Evolutionary conservation across 2,797 vertebrate genomes (phyloP), one percentile per base, ranked within the genome.

Genomic region (Euphonia xanthogaster): DNA sequence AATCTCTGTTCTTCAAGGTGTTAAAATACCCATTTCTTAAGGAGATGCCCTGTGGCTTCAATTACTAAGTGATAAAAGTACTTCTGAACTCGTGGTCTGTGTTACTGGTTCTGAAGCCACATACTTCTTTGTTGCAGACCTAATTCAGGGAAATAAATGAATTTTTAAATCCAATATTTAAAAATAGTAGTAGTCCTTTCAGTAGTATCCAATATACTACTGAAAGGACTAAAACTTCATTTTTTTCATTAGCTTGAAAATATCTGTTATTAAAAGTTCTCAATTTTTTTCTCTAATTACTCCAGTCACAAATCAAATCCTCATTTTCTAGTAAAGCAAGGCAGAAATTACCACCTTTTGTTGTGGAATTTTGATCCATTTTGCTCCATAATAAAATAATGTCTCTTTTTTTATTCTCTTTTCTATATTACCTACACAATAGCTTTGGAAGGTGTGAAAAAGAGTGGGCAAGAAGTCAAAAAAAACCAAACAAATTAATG

Each of bases 401-500:
- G 22, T 4, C 17, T 20, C 6, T 42, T 31, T 31, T 75, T 31
- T 33, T 9, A 9, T n/a, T 80, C 18, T 87, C 31, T 66, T 71
- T 63, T 80, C 37, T 50, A 2, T 12, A 45, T 86, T 71, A 67
- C 15, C 35, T 58, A 25, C 6, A 3, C 10, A 86, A 33, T 10
- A 66, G 7, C 17, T 68, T 68, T 37, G 10, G 22, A 60, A 70
- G 24, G 47, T 14, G 10, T 14, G 27, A 33, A 31, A 73, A 44
- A 65, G 5, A 33, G 13, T 0, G 0, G n/a, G 7, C 2, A 78
- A 57, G 25, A 33, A 60, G 23, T 51, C 5, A n/a, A 35, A 16
- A 8, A 23, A 58, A 27, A 37, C 10, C 24, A 27, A 37, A 18
- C 23, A 37, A 37, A 6, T 42, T 31, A 24, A 39, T 30, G 16